Evolutionary conservation across 2,797 vertebrate species (phyloP), one percentile per base, ranked within the genome.

Genomic region (Hypotaenidia philippensis): DNA sequence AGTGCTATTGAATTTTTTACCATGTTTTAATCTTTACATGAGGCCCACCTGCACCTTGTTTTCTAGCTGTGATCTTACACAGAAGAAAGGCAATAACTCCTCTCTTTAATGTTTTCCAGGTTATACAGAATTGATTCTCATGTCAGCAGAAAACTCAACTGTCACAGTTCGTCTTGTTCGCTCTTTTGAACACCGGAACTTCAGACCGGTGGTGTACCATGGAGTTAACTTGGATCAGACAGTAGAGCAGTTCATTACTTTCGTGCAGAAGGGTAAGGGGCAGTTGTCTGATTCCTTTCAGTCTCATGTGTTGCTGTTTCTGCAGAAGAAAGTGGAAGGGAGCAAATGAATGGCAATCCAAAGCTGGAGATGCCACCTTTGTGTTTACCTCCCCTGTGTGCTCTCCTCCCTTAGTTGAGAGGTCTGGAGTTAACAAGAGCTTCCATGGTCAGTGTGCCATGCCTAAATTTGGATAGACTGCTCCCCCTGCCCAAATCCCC

Each of bases 161-260:
- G 11, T 99, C 78, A 99, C 99, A 0, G 98, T 99, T 21, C 99
- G 99, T 1, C 97, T 99, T 5, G 98, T 99, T n/a, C 98, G 99
- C 49, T 99, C 99, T 10, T 99, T 99, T 64, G 98, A 99, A 40
- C 98, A 99, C 97, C 97, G 98, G 3, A 99, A 99, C 95, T 99
- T 99, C 96, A 98, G 94, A 20, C 98, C 98, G 1, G 90, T 99
- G 5, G 99, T 99, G 11, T 99, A 98, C 87, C 98, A 96, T 29
- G 96, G 97, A 3, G 98, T 99, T 29, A 56, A 94, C 49, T 68
- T 99, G 86, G 97, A 98, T 13, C 99, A 99, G 90, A 98, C 97
- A 5, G 99, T 99, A 26, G 97, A 96, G 65, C 98, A 99, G 25
- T 99, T 99, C 91, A 97, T 99, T 3, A 44, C 92, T 50, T 97